These are phyloP conservation scores for Brachirus orientalis DNA, from an alignment of 2,113 vertebrate species.

Conservation along the genomic window DNA sequence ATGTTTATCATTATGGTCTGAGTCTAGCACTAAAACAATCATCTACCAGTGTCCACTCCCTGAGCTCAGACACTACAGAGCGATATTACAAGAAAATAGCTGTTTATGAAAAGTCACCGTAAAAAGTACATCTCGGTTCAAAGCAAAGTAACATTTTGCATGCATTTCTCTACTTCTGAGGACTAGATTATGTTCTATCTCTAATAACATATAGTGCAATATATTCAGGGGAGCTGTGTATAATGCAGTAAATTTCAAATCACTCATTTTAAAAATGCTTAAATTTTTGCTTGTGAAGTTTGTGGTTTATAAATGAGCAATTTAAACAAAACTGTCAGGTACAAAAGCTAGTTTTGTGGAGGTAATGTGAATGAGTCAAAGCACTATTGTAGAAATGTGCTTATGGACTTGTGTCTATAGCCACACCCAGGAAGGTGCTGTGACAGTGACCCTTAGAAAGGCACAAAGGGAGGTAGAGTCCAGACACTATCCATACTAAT, in stretches of 20 bases:
- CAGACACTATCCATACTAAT: conserved; percentile 13
- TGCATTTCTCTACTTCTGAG: too few relatives aligned
- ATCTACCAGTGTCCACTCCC: conserved; percentile 48
- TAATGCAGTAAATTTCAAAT: too few relatives aligned
- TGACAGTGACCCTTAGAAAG: conserved; percentile 55
- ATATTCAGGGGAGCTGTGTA: too few relatives aligned
- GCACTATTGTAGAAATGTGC: conserved; percentile 26
- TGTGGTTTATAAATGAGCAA: conserved; percentile 26
- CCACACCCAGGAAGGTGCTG: conserved; percentile 51
- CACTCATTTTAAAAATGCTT: conserved; percentile 1
- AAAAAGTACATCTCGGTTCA: neutral
- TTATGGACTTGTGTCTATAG: conserved; percentile 21
- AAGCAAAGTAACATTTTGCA: neutral
- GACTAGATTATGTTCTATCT: neutral
- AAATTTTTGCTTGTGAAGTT: neutral
- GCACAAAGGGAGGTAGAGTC: conserved; percentile 12
- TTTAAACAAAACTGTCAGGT: neutral
- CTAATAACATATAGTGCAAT: neutral
- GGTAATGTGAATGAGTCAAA: conserved; percentile 10
- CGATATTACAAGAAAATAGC: conserved; percentile 38
- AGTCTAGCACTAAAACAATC: conserved; percentile 57
- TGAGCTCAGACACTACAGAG: conserved; percentile 54
- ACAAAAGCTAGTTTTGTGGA: conserved; percentile 25
- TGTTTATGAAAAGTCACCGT: conserved; percentile 28
- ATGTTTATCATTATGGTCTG: conserved; percentile 47